These are phyloP conservation scores for Pitta sordida DNA, from an alignment of 2,113 vertebrate genomes.

Conservation along the genomic window DNA sequence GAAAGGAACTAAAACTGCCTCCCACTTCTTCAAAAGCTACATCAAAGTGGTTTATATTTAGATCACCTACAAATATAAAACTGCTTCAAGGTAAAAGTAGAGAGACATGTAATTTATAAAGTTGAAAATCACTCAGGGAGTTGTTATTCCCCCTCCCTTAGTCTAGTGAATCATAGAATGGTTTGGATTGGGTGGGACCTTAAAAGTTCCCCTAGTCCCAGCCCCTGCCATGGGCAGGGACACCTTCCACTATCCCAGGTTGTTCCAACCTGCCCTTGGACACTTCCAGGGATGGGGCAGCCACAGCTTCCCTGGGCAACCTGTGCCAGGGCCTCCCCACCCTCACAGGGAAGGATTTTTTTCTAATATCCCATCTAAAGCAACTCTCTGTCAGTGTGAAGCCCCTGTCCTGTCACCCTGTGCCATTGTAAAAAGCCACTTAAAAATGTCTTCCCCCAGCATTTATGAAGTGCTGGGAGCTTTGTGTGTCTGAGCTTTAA, in stretches of 20 bases:
- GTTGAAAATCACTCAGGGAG: not conserved
- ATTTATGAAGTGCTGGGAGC: not conserved
- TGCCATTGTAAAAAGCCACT: not conserved
- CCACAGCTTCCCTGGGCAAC: not conserved
- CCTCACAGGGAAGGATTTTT: fast-evolving
- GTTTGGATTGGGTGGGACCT: not conserved
- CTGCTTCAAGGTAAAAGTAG: not conserved
- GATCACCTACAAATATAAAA: not conserved
- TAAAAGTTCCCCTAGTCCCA: fast-evolving
- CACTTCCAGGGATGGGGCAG: not conserved
- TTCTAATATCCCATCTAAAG: not conserved
- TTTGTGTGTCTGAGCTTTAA: not conserved
- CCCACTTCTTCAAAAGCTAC: not conserved
- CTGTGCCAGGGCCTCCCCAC: not conserved
- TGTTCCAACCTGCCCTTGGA: not conserved
- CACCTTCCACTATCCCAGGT: fast-evolving
- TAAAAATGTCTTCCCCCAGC: not conserved
- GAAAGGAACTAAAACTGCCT: not conserved
- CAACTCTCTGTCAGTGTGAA: not conserved
- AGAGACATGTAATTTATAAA: not conserved
- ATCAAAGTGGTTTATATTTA: not conserved
- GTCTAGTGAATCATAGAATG: not conserved
- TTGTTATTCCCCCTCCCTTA: not conserved
- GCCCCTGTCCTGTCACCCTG: not conserved
- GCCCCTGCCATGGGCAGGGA: not conserved